Base-by-base conservation (phyloP, 1,140 invertebrate genomes). In the Musca domestica region DNA sequence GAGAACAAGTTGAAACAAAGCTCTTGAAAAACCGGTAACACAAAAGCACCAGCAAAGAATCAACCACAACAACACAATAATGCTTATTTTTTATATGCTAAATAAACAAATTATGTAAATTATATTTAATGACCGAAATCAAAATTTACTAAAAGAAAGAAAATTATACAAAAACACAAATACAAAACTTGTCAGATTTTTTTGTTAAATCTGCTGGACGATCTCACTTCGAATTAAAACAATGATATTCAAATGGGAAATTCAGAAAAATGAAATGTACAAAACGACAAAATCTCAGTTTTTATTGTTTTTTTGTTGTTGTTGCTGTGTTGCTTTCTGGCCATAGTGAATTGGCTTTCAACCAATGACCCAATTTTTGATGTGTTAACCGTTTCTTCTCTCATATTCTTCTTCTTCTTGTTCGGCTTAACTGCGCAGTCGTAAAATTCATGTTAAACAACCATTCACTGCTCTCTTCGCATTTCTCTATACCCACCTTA, bases 91-190 rank as follows among this genome's bases (percentile, higher is more conserved):
- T 30, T 30, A 41, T 41, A 15, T 47, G n/a, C n/a, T n/a, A n/a
- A n/a, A n/a, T 23, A 48, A 48, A 22, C 48, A 30, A 30, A 47
- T 66, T 48, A 66, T 66, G 64, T 51, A 51, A 51, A 66, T 51
- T 25, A 66, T n/a, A 27, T n/a, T 66, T 51, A 51, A 47, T 66
- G 23, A 34, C 19, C 5, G 10, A 20, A 19, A 52, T 52, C 51
- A 52, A 20, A n/a, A 2, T 23, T 10, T 3, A 10, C 51, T n/a
- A n/a, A 56, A 14, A 15, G 52, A 22, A n/a, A 41, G 52, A 56
- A 56, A 51, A 27, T 27, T 34, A 20, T 17, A 27, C 23, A 56
- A 56, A 56, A 56, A 56, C n/a, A 56, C 10, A 56, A 25, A 54
- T 1, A 10, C 1, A 61, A 61, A 61, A 61, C 25, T n/a, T 17